phyloP scores from a whole-genome alignment of 2,797 vertebrate genomes.

The Picus viridis region DNA sequence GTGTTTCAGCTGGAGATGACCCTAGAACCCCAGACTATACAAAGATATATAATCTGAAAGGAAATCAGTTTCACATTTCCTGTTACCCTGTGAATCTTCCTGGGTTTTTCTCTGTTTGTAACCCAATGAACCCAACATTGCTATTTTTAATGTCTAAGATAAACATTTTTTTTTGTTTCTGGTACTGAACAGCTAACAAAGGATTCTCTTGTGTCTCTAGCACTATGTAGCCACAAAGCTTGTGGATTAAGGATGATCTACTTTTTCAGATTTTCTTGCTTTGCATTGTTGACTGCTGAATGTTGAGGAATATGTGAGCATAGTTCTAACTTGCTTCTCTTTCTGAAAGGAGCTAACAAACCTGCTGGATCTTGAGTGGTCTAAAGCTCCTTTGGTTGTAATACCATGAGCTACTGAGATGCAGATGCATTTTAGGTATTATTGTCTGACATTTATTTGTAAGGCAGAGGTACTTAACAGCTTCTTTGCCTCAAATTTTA shows the following conservation, averaged over 20 bases:
- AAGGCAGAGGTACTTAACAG: neutral
- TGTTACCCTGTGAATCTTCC: neutral
- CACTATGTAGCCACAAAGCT: neutral
- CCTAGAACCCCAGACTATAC: neutral
- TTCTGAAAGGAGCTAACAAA: neutral
- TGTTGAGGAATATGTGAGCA: neutral
- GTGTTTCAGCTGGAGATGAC: neutral
- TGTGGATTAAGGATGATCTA: neutral
- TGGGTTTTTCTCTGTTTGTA: neutral
- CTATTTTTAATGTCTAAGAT: neutral
- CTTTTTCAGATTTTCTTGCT: neutral
- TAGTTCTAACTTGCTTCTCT: neutral
- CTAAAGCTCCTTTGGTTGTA: neutral
- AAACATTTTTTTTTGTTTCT: neutral
- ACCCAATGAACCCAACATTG: neutral
- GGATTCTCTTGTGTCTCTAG: neutral
- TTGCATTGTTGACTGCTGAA: neutral
- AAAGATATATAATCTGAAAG: neutral
- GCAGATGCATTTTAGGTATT: neutral
- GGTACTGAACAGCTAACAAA: neutral
- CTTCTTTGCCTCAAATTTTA: too few species aligned
- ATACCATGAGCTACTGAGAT: neutral
- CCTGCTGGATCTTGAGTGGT: neutral
- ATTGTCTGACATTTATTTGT: neutral
- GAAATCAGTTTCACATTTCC: neutral